A percentile compares a stretch with the other conserved stretches of the same genome.
phyloP scores from a whole-genome alignment of 2,113 vertebrate species.

The Pristiophorus japonicus region DNA sequence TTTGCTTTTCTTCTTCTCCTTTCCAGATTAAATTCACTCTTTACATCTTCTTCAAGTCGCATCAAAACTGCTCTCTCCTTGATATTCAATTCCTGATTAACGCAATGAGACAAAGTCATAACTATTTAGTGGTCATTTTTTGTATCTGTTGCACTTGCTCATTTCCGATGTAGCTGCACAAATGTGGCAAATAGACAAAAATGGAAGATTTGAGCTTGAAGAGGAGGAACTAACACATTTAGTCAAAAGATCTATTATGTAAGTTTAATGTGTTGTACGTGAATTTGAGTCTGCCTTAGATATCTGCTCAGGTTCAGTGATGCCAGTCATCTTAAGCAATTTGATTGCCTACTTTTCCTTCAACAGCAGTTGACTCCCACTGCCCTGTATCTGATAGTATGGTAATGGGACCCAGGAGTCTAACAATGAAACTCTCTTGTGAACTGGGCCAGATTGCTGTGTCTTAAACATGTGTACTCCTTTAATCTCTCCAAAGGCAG shows the following conservation, averaged over 20 bases:
- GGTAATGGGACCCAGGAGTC: neutral
- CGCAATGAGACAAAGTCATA: neutral
- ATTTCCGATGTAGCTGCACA: neutral
- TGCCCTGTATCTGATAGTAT: neutral
- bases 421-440: neutral
- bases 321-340: neutral
- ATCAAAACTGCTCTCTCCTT: conserved; percentile 25
- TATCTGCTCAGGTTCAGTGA: neutral
- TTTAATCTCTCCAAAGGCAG: neutral
- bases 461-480: neutral
- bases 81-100: conserved; percentile 22
- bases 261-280: neutral
- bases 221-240: neutral
- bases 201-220: neutral
- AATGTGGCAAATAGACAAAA: neutral
- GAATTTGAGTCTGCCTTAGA: neutral
- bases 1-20: conserved; percentile 26
- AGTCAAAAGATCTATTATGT: neutral
- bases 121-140: neutral
- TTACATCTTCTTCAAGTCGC: conserved; percentile 29
- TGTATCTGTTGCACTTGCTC: neutral
- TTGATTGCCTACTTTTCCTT: neutral
- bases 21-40: conserved; percentile 30
- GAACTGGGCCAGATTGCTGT: neutral
- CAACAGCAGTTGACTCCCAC: too few relatives aligned